Evolutionary conservation across 2,113 vertebrate genomes (phyloP).

Genomic region (Vulpes lagopus): DNA sequence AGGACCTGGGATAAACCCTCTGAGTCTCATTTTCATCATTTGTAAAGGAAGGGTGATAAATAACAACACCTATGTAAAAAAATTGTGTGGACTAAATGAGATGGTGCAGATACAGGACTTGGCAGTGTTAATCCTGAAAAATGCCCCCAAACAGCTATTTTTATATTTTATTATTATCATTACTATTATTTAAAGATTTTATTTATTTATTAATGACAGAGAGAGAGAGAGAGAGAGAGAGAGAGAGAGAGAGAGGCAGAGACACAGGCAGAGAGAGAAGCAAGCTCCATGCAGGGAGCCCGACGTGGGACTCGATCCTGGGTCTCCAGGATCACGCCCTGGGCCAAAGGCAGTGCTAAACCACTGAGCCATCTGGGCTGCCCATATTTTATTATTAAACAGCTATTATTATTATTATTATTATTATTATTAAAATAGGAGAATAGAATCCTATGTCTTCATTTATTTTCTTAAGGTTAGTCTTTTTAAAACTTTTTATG

Average conservation of each 20-base stretch:
- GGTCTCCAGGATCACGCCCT: too few species aligned
- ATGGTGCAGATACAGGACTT: not conserved
- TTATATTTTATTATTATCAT: not conserved
- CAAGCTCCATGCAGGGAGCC: too few species aligned
- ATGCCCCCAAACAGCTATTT: not conserved
- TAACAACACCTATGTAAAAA: not conserved
- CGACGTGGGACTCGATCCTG: too few species aligned
- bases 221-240: too few species aligned
- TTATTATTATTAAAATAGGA: not conserved
- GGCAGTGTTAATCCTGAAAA: not conserved
- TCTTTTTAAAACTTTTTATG: not conserved
- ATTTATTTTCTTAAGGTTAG: not conserved
- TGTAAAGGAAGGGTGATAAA: conserved; percentile 27
- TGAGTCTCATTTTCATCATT: not conserved
- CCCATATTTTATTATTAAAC: not conserved
- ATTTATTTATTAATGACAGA: too few species aligned
- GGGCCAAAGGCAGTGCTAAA: too few species aligned
- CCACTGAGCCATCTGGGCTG: too few species aligned
- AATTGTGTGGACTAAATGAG: not conserved
- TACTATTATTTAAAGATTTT: too few species aligned
- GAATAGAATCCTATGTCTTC: not conserved
- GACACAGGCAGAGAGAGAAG: too few species aligned
- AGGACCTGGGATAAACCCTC: not conserved
- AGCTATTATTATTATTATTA: not conserved
- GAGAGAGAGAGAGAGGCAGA: too few species aligned